Conservation (phyloP, 2,113 vertebrate species). For the Ranitomeya imitator region DNA sequence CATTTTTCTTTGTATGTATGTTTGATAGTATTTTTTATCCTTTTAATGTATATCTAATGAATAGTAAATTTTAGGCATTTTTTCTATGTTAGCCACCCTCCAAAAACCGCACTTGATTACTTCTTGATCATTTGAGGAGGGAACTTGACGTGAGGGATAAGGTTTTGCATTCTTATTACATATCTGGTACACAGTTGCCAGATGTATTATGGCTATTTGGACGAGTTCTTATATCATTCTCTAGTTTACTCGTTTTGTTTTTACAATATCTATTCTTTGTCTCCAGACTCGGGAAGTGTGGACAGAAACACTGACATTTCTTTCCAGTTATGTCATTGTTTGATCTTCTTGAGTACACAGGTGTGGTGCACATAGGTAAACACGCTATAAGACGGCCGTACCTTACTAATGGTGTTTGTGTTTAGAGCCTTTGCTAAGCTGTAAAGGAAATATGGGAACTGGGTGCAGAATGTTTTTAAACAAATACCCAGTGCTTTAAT, state of each 20-base stretch:
- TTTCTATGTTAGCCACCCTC: too few species aligned
- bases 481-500: background rate
- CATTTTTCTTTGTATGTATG: too few species aligned
- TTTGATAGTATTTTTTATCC: too few species aligned
- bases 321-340: constrained; percentile 23
- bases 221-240: background rate
- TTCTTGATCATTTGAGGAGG: background rate
- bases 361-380: constrained; percentile 39
- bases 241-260: background rate
- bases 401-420: constrained; percentile 13
- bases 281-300: constrained; percentile 14
- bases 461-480: background rate
- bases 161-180: background rate
- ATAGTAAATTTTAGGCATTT: too few species aligned
- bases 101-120: too few species aligned
- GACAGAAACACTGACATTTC: constrained; percentile 24
- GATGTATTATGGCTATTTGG: background rate
- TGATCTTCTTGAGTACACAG: constrained; percentile 44
- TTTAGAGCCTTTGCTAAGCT: constrained; percentile 1
- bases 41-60: too few species aligned
- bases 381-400: background rate
- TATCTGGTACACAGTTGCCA: background rate
- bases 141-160: background rate
- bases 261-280: constrained; percentile 15
- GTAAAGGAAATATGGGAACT: background rate